Conservation (phyloP, 2,113 vertebrate genomes). For the Synchiropus splendidus region DNA sequence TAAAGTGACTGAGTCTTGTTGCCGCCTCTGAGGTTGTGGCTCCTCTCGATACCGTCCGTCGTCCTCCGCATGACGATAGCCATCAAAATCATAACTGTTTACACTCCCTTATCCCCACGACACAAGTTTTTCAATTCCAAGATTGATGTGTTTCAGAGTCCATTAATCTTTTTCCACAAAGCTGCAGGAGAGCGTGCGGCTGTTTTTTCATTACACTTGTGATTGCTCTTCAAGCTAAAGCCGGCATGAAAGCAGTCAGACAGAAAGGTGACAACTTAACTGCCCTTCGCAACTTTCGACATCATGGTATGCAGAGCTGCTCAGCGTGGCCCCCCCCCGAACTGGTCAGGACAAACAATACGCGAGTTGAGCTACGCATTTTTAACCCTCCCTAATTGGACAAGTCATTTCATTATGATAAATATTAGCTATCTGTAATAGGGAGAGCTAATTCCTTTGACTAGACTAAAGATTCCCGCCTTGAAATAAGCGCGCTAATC, state of each 20-base stretch:
- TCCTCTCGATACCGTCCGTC: constrained; percentile 22
- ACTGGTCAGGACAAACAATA: constrained; percentile 70
- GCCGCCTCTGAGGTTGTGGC: constrained; percentile 31
- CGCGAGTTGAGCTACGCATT: constrained; percentile 87
- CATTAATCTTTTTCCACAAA: constrained; percentile 47
- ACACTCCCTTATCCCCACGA: constrained; percentile 48
- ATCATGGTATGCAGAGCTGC: constrained; percentile 50
- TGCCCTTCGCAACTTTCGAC: constrained; percentile 39
- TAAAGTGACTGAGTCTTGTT: constrained; percentile 38
- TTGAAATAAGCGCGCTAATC: constrained; percentile 92
- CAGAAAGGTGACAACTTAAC: constrained; percentile 37
- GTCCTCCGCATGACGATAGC: constrained; percentile 42
- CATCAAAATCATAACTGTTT: constrained; percentile 66
- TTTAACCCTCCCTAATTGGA: constrained; percentile 93
- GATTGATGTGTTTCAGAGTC: constrained; percentile 59
- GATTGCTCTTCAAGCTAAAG: constrained; percentile 47
- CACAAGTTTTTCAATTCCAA: constrained; percentile 58
- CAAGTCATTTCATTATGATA: constrained; percentile 91
- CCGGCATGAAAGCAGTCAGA: constrained; percentile 26
- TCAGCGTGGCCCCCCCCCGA: constrained; percentile 4
- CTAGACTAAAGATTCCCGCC: constrained; percentile 80
- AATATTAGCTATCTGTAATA: constrained; percentile 90
- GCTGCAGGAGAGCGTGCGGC: constrained; percentile 14
- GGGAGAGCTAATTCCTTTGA: constrained; percentile 84
- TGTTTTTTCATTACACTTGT: constrained; percentile 55